A percentile compares a stretch with the other conserved stretches of the same genome.
Conservation (phyloP, 2,797 vertebrate genomes). For the Enoplosus armatus region DNA sequence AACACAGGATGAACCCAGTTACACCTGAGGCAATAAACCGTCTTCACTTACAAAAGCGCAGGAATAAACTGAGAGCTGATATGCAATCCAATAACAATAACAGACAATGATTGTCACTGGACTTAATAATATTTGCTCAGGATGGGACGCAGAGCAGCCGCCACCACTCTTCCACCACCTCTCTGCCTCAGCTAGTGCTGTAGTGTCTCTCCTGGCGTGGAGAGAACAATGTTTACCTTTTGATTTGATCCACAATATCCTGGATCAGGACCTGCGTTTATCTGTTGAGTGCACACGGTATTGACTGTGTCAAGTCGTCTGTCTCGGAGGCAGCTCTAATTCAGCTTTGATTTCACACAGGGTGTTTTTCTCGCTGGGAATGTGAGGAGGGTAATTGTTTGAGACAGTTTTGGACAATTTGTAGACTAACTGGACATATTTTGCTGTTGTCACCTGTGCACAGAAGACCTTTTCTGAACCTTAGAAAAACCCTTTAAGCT, state of each 20-base stretch:
- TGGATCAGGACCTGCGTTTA: constrained; percentile 58
- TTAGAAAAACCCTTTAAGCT: not conserved
- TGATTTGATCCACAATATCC: constrained; percentile 61
- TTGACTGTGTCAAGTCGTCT: constrained; percentile 41
- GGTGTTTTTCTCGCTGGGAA: constrained; percentile 36
- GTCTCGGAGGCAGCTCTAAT: constrained; percentile 55
- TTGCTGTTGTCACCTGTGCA: constrained; percentile 15
- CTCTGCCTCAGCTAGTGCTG: not conserved
- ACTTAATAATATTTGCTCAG: constrained; percentile 30
- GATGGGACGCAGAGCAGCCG: constrained; percentile 5
- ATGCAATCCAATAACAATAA: constrained; percentile 53
- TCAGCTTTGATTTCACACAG: constrained; percentile 57
- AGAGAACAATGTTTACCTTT: constrained; percentile 60
- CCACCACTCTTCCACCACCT: not conserved
- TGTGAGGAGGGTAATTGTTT: constrained; percentile 43
- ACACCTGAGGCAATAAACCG: constrained; percentile 57
- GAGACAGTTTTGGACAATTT: constrained; percentile 20
- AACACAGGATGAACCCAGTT: constrained; percentile 55
- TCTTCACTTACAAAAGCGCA: constrained; percentile 33
- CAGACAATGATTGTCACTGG: constrained; percentile 49
- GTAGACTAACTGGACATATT: constrained; percentile 4
- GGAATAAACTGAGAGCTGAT: constrained; percentile 40
- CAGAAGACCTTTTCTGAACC: not conserved
- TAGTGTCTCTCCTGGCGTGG: constrained; percentile 6
- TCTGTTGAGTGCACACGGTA: constrained; percentile 65